phyloP scores from a whole-genome alignment of 2,797 vertebrate genomes.

The Clarias fuscus region DNA sequence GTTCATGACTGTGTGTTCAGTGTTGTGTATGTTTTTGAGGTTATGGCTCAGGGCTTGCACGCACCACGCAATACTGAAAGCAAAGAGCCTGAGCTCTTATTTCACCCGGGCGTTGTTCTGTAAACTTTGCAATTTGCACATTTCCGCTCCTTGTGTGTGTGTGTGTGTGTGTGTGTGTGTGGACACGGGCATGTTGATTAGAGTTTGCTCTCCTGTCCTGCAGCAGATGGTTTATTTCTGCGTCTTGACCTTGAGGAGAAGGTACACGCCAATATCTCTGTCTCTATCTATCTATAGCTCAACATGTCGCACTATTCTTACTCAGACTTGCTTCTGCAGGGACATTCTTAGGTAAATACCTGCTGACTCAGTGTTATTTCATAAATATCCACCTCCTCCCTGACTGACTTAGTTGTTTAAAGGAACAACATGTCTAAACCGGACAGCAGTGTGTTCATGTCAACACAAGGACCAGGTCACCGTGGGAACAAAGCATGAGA shows the following conservation, averaged over 20 bases:
- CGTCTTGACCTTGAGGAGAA: neutral
- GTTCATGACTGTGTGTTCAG: neutral
- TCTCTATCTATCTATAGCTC: neutral
- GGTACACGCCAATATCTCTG: neutral
- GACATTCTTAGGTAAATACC: slow-evolving; percentile 1
- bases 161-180: neutral
- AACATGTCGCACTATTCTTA: neutral
- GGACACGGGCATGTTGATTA: neutral
- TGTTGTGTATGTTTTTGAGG: neutral
- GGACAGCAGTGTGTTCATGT: too few species aligned
- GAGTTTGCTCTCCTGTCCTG: neutral
- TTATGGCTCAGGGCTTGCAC: neutral
- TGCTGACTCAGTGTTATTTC: neutral
- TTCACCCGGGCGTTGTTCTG: slow-evolving; percentile 49
- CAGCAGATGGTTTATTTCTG: neutral
- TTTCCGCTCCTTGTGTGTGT: slow-evolving; percentile 45
- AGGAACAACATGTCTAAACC: neutral
- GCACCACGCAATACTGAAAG: slow-evolving; percentile 35
- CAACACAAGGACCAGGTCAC: too few species aligned
- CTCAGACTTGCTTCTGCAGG: neutral
- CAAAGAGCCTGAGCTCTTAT: slow-evolving; percentile 15
- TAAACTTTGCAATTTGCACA: slow-evolving; percentile 53
- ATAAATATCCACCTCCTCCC: neutral
- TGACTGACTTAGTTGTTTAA: neutral
- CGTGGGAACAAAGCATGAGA: too few species aligned